phyloP scores from a whole-genome alignment of 2,797 vertebrate species.

The Pangasius sanitwongsei region DNA sequence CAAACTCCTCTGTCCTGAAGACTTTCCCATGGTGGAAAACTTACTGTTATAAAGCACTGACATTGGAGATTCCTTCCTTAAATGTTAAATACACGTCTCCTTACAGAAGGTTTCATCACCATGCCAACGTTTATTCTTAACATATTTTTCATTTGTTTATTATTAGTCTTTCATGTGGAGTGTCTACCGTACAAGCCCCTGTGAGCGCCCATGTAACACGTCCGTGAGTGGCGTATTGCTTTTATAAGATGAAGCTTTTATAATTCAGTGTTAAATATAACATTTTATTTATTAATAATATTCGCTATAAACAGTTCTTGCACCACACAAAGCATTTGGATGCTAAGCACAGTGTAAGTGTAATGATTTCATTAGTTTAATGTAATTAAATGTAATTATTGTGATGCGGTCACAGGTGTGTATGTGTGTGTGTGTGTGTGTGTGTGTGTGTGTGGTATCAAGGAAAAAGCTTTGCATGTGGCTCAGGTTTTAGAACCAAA shows the following conservation, averaged over 20 bases:
- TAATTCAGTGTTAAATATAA: neutral
- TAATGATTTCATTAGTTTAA: neutral
- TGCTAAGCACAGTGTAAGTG: no score
- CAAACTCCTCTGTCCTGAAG: neutral
- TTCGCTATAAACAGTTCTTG: neutral
- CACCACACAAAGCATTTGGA: neutral
- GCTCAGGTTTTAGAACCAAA: neutral
- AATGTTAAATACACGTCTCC: no score
- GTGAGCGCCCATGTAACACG: neutral
- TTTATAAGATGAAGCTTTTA: neutral
- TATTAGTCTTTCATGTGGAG: neutral
- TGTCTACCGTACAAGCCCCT: neutral
- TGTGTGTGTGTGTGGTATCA: no score
- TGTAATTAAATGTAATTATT: no score
- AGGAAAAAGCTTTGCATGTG: no score
- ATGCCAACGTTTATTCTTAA: neutral
- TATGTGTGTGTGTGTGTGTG: no score
- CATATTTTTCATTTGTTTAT: neutral
- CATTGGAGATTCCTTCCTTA: no score
- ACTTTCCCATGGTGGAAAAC: neutral
- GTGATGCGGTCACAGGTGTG: no score
- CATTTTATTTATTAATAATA: neutral
- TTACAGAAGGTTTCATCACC: no score
- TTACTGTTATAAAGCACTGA: neutral
- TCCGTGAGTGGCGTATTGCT: neutral